These are phyloP conservation scores for Salticus scenicus DNA, from an alignment of 2,888 invertebrate species.

Conservation along the genomic window DNA sequence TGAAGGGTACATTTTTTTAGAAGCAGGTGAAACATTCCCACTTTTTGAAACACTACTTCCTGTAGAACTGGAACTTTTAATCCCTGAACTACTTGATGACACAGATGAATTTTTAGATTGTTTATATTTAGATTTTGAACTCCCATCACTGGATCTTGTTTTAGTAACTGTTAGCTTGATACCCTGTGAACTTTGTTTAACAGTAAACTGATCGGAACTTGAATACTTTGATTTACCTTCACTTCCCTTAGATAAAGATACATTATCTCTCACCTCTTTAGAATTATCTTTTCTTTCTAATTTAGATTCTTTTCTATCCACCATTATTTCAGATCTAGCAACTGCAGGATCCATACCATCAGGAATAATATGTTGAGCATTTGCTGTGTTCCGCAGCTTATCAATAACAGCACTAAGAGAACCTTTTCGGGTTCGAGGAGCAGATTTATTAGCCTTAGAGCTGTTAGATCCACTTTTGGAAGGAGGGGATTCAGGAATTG, in stretches of 20 bases:
- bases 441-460: slow-evolving; percentile 60
- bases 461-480: slow-evolving; percentile 58
- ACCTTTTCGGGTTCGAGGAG: slow-evolving; percentile 54
- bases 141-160: slow-evolving; percentile 77
- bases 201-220: slow-evolving; percentile 81
- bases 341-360: slow-evolving; percentile 49
- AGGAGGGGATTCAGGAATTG: slow-evolving; percentile 61
- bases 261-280: slow-evolving; percentile 77
- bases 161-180: slow-evolving; percentile 95
- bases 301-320: slow-evolving; percentile 67
- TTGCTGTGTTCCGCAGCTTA: slow-evolving; percentile 80
- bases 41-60: slow-evolving; percentile 43
- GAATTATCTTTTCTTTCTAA: slow-evolving; percentile 66
- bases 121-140: slow-evolving; percentile 65
- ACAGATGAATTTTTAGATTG: slow-evolving; percentile 52
- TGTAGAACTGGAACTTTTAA: slow-evolving; percentile 44
- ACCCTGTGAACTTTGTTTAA: slow-evolving; percentile 90
- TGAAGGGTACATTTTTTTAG: slow-evolving; percentile 57
- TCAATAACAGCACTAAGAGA: slow-evolving; percentile 88
- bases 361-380: slow-evolving; percentile 47
- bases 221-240: slow-evolving; percentile 72
- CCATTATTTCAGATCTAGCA: slow-evolving; percentile 71
- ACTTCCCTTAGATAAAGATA: slow-evolving; percentile 76
- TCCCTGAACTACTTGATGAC: slow-evolving; percentile 35
- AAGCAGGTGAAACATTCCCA: slow-evolving; percentile 45